A percentile compares a stretch with the other conserved stretches of the same genome.
These are phyloP conservation scores for Sebastes nivosus DNA, from an alignment of 2,797 vertebrate species.

Conservation along the genomic window DNA sequence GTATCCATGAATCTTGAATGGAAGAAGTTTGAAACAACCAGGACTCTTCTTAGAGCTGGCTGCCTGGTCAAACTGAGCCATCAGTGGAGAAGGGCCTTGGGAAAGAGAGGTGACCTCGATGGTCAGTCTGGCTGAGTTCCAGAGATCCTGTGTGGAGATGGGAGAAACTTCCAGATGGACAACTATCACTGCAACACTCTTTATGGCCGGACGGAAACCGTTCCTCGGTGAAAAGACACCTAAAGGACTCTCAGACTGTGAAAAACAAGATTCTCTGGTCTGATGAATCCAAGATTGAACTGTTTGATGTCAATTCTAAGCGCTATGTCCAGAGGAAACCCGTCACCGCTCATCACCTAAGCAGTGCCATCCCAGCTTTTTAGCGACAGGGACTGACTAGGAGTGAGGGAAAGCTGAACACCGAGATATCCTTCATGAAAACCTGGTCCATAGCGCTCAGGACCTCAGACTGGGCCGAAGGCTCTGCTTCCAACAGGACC, in stretches of 20 bases:
- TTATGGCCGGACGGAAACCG: background rate
- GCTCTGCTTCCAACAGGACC: background rate
- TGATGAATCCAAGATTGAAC: background rate
- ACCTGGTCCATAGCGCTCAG: background rate
- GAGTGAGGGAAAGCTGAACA: background rate
- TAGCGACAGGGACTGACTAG: background rate
- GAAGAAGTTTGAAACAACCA: background rate
- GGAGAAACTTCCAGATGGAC: background rate
- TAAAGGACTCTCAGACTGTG: background rate
- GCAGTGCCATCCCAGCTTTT: background rate
- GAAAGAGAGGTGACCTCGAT: background rate
- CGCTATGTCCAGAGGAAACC: background rate
- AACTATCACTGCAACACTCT: background rate
- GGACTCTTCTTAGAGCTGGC: background rate
- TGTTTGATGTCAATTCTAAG: background rate
- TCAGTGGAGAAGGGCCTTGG: background rate
- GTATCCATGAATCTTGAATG: background rate
- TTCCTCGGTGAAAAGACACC: background rate
- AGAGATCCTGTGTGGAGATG: background rate
- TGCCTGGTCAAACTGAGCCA: background rate
- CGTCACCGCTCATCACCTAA: background rate
- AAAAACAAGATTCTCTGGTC: background rate
- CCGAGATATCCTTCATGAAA: background rate
- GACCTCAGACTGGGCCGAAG: background rate
- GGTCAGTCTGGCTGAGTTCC: background rate